Evolutionary conservation across 2,888 invertebrate species (phyloP).

Genomic region (Lasioglossum oenotherae): DNA sequence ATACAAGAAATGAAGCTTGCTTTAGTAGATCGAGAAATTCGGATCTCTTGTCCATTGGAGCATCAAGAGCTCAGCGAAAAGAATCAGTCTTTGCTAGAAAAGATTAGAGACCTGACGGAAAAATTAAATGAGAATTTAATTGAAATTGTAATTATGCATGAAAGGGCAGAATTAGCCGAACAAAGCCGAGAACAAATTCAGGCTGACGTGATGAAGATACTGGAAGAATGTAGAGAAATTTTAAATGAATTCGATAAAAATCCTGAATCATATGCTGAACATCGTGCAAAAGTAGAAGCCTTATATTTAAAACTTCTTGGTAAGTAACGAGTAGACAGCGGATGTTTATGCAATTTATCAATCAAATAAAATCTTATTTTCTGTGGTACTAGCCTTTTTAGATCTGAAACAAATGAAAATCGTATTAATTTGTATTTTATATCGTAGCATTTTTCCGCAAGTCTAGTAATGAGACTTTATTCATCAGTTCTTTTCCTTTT

Average conservation of each 20-base stretch:
- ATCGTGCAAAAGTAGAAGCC: slow-evolving; percentile 68
- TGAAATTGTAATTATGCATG: slow-evolving; percentile 90
- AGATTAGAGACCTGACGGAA: slow-evolving; percentile 87
- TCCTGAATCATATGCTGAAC: slow-evolving; percentile 79
- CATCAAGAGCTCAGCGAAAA: slow-evolving; percentile 86
- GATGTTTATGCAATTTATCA: too few species aligned
- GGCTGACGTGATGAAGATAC: slow-evolving; percentile 86
- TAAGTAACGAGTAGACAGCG: slow-evolving; percentile 38
- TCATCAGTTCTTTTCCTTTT: background rate
- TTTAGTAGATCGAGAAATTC: slow-evolving; percentile 85
- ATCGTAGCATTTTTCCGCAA: too few species aligned
- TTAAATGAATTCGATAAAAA: slow-evolving; percentile 86
- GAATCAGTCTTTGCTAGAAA: slow-evolving; percentile 86
- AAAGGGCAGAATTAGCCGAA: slow-evolving; percentile 89
- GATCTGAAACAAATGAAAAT: too few species aligned
- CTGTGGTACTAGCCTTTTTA: too few species aligned
- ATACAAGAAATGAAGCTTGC: slow-evolving; percentile 90
- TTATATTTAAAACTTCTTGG: slow-evolving; percentile 73
- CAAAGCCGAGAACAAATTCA: slow-evolving; percentile 89
- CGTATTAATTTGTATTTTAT: too few species aligned
- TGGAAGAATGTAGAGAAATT: slow-evolving; percentile 87
- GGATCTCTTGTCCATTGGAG: slow-evolving; percentile 79
- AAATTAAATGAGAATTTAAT: slow-evolving; percentile 88
- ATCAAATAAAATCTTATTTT: too few species aligned
- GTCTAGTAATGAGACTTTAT: slow-evolving; percentile 18